Conservation (phyloP, 2,113 vertebrate species). For the Apus apus region DNA sequence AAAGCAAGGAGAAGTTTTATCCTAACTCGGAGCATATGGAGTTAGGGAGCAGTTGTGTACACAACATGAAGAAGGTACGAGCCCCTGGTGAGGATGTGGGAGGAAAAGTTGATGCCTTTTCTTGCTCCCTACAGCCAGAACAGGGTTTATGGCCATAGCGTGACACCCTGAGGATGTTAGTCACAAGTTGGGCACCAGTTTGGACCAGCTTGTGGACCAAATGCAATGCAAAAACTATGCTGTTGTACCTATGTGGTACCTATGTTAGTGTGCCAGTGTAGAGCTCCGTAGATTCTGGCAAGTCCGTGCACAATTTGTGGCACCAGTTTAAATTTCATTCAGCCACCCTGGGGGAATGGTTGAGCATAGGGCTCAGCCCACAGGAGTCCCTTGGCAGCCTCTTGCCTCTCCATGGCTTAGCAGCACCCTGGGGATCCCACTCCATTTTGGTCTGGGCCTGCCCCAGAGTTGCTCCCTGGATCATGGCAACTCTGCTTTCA, state of each 20-base stretch:
- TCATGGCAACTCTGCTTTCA: not conserved
- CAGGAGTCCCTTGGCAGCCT: not conserved
- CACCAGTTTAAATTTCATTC: not conserved
- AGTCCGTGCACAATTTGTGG: rapidly evolving
- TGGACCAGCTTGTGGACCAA: not conserved
- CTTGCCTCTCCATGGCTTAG: not conserved
- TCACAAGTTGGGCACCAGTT: not conserved
- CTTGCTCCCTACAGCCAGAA: not conserved
- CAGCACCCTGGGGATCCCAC: not conserved
- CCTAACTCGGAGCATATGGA: not conserved
- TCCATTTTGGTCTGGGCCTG: not conserved
- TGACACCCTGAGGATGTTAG: not conserved
- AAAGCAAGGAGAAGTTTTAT: not conserved
- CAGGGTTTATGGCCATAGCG: not conserved
- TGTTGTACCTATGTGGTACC: not conserved
- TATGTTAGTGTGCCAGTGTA: rapidly evolving
- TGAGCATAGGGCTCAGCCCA: rapidly evolving
- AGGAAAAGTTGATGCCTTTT: not conserved
- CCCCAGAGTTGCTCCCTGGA: slow-evolving; percentile 14
- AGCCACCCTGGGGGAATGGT: not conserved
- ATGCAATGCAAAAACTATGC: rapidly evolving
- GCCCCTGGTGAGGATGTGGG: not conserved
- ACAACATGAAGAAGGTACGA: not conserved
- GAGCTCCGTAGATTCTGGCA: not conserved
- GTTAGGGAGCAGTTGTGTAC: not conserved